Percentiles rank a stretch among this genome's conserved stretches.
phyloP scores from a whole-genome alignment of 2,113 vertebrate species.

The Montifringilla adamsi region DNA sequence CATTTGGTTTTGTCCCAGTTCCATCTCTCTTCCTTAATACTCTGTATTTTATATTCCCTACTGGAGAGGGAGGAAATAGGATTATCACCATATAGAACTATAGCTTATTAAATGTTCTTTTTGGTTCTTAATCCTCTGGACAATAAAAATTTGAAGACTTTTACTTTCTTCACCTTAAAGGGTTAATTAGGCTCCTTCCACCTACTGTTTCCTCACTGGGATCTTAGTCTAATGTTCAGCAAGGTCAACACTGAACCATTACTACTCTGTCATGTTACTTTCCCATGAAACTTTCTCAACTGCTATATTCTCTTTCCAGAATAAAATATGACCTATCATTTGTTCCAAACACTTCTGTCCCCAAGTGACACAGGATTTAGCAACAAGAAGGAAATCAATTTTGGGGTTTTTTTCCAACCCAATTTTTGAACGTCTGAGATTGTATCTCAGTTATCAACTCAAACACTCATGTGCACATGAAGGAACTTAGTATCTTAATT shows the following conservation, averaged over 20 bases:
- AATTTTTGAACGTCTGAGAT: background rate
- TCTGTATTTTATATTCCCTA: background rate
- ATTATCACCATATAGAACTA: background rate
- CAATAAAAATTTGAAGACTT: background rate
- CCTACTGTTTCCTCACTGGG: background rate
- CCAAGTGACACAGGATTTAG: background rate
- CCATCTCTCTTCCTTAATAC: background rate
- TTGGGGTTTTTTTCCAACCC: rapidly evolving
- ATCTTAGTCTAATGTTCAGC: background rate
- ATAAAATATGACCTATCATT: background rate
- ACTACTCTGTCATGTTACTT: background rate
- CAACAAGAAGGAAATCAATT: background rate
- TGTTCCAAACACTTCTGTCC: background rate
- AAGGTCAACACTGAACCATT: background rate
- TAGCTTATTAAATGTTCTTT: background rate
- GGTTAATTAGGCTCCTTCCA: background rate
- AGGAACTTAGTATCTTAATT: background rate
- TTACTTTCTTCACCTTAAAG: background rate
- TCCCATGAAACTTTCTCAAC: background rate
- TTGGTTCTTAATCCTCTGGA: background rate
- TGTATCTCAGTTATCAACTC: background rate
- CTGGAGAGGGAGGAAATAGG: background rate
- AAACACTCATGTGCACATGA: background rate
- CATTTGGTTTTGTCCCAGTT: background rate
- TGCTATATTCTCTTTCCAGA: background rate